Evolutionary conservation across 2,113 vertebrate genomes (phyloP).

Genomic region (Heloderma charlesbogerti): DNA sequence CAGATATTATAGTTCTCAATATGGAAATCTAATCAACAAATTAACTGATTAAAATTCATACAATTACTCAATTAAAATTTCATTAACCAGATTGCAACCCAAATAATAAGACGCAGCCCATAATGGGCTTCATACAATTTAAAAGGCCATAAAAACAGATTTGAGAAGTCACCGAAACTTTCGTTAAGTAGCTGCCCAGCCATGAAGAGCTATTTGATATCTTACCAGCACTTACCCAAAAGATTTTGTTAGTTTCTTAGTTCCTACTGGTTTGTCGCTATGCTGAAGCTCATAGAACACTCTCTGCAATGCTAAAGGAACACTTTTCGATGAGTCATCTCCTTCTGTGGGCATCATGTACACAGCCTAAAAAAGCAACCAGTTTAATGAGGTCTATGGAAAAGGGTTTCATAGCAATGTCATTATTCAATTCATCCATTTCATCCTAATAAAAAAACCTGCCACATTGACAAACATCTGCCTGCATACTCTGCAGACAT

Average conservation of each 20-base stretch:
- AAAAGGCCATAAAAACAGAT: not conserved
- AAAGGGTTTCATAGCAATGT: constrained; percentile 19
- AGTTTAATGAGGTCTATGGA: constrained; percentile 53
- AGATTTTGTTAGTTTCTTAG: constrained; percentile 98
- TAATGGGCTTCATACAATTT: not conserved
- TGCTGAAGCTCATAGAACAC: constrained; percentile 99
- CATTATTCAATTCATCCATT: constrained; percentile 19
- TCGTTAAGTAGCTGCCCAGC: not conserved
- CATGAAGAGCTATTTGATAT: not conserved
- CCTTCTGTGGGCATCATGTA: constrained; percentile 99
- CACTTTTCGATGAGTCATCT: constrained; percentile 98
- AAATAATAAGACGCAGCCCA: not conserved
- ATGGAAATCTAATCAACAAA: not conserved
- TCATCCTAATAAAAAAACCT: constrained; percentile 37
- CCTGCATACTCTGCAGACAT: not conserved
- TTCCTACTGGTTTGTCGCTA: constrained; percentile 98
- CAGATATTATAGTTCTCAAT: not conserved
- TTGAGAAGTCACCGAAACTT: not conserved
- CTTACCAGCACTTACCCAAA: constrained; percentile 87
- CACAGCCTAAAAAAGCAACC: constrained; percentile 86
- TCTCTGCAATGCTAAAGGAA: constrained; percentile 95
- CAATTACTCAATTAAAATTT: not conserved
- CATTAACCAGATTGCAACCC: not conserved
- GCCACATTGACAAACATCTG: not conserved
- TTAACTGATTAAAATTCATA: not conserved